Evolutionary conservation across 2,797 vertebrate genomes (phyloP).

Genomic region (Fratercula arctica): DNA sequence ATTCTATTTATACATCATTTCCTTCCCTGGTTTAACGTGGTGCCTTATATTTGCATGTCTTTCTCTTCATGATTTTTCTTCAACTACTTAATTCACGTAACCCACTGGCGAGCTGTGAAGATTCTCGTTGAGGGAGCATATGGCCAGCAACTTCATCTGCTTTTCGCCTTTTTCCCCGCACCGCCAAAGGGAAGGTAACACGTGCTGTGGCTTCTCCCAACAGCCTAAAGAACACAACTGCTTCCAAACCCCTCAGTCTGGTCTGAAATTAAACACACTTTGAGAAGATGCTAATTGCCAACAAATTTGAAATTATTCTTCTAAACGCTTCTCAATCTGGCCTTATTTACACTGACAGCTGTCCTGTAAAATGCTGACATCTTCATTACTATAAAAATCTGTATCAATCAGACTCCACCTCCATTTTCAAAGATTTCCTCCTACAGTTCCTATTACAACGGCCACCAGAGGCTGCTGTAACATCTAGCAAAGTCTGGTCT

Average conservation of each 20-base stretch:
- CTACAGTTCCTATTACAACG: background rate
- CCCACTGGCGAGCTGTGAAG: background rate
- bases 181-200: background rate
- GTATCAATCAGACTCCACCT: background rate
- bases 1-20: background rate
- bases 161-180: background rate
- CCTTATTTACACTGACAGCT: constrained; percentile 28
- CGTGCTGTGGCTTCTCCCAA: background rate
- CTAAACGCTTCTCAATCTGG: background rate
- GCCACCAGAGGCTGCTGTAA: constrained; percentile 73
- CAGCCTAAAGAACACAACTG: background rate
- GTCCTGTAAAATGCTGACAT: constrained; percentile 25
- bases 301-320: background rate
- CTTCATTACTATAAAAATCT: background rate
- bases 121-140: background rate
- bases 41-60: background rate
- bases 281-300: constrained; percentile 10
- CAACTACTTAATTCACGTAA: background rate
- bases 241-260: background rate
- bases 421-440: background rate
- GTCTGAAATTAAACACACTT: background rate
- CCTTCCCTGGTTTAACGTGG: background rate
- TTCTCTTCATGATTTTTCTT: background rate
- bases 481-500: constrained; percentile 18
- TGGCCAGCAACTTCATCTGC: background rate